phyloP scores from a whole-genome alignment of 2,113 vertebrate species.

The Galeopterus variegatus region DNA sequence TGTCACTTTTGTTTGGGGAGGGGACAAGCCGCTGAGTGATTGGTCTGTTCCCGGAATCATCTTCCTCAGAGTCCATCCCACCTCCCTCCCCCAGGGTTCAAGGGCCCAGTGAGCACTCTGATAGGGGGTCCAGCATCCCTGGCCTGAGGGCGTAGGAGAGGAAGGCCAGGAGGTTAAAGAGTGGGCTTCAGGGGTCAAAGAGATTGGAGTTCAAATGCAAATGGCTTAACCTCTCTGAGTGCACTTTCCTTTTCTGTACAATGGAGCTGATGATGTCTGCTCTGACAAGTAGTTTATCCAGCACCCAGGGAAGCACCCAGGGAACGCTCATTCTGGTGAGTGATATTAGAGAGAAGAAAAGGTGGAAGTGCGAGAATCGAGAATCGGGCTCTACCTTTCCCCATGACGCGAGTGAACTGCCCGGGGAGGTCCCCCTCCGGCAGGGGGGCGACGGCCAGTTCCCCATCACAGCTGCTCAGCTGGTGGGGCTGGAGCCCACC shows the following conservation, averaged over 20 bases:
- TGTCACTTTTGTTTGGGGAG: neutral
- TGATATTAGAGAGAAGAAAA: neutral
- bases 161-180: neutral
- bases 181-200: neutral
- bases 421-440: conserved; percentile 96
- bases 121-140: neutral
- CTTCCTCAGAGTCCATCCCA: neutral
- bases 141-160: neutral
- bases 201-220: neutral
- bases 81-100: neutral
- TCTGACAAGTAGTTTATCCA: neutral
- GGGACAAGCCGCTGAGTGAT: neutral
- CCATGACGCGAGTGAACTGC: conserved; percentile 99
- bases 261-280: neutral
- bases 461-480: conserved; percentile 93
- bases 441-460: conserved; percentile 91
- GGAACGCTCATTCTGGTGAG: neutral
- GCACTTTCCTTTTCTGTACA: neutral
- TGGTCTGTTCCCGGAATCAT: neutral
- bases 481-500: conserved; percentile 91
- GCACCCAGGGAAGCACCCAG: rapidly evolving
- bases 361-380: rapidly evolving
- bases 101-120: neutral
- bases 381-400: conserved; percentile 93
- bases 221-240: neutral